Evolutionary conservation across 2,888 invertebrate genomes (phyloP).

Genomic region (Brachynemurus nebulosus): DNA sequence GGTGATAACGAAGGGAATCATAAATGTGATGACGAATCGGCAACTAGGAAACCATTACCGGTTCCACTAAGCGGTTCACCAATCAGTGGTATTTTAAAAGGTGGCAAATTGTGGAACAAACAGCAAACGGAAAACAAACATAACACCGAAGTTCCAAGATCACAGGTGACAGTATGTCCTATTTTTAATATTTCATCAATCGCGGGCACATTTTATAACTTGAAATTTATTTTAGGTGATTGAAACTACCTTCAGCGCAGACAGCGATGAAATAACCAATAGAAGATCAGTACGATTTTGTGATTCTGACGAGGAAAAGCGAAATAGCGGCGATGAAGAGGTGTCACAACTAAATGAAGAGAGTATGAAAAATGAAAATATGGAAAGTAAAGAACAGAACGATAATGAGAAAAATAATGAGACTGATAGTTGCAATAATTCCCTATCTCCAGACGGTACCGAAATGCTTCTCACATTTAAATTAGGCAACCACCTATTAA

Average conservation of each 20-base stretch:
- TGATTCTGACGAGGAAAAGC: conserved; percentile 31
- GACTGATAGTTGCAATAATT: conserved; percentile 16
- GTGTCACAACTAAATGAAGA: conserved; percentile 19
- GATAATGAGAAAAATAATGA: conserved; percentile 24
- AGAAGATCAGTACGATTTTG: conserved; percentile 52
- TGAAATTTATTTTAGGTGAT: conserved; percentile 5
- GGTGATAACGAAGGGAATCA: background rate
- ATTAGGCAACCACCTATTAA: conserved; percentile 38
- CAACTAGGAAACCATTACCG: too few relatives aligned
- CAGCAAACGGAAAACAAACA: conserved; percentile 8
- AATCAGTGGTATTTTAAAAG: conserved; percentile 61
- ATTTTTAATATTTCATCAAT: background rate
- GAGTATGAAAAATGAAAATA: conserved; percentile 19
- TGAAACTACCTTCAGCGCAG: conserved; percentile 7
- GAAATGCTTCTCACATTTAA: conserved; percentile 43
- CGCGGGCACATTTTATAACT: too few relatives aligned
- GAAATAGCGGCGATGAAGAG: conserved; percentile 32
- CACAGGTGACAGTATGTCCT: background rate
- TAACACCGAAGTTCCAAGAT: background rate
- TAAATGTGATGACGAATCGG: background rate
- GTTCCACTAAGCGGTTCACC: conserved; percentile 48
- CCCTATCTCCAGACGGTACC: conserved; percentile 28
- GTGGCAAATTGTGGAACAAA: conserved; percentile 60
- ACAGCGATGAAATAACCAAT: conserved; percentile 33
- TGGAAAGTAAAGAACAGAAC: conserved; percentile 24